phyloP scores from a whole-genome alignment of 2,888 invertebrate genomes.

The Phaonia tiefii region DNA sequence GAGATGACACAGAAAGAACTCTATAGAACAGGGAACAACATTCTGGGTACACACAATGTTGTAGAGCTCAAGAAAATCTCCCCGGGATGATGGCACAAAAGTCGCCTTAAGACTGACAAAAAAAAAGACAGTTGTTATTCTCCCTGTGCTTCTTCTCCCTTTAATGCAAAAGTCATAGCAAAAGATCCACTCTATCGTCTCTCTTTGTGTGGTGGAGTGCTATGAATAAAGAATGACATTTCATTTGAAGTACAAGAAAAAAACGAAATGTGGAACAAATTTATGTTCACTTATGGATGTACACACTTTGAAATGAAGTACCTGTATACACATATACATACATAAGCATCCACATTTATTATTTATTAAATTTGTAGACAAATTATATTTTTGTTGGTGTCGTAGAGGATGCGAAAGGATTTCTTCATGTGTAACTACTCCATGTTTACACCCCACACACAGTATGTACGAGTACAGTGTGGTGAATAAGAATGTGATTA shows the following conservation, averaged over 20 bases:
- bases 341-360: too few species aligned
- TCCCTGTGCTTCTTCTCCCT: too few species aligned
- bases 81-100: not conserved
- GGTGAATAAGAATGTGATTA: too few species aligned
- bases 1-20: not conserved
- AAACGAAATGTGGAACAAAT: conserved; percentile 20
- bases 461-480: too few species aligned
- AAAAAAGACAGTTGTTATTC: not conserved
- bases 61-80: not conserved
- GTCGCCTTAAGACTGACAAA: not conserved
- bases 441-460: too few species aligned
- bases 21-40: not conserved
- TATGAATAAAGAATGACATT: conserved; percentile 32
- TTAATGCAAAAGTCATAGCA: too few species aligned
- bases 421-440: not conserved
- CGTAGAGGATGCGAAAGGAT: conserved; percentile 1
- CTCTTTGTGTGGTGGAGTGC: too few species aligned
- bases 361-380: conserved; percentile 18
- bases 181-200: too few species aligned
- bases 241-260: not conserved
- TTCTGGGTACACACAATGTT: too few species aligned
- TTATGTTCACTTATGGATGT: not conserved
- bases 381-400: conserved; percentile 6
- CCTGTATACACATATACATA: too few species aligned
- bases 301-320: too few species aligned